Base-by-base conservation (phyloP, 2,888 invertebrate species). In the Catonia carolina region DNA sequence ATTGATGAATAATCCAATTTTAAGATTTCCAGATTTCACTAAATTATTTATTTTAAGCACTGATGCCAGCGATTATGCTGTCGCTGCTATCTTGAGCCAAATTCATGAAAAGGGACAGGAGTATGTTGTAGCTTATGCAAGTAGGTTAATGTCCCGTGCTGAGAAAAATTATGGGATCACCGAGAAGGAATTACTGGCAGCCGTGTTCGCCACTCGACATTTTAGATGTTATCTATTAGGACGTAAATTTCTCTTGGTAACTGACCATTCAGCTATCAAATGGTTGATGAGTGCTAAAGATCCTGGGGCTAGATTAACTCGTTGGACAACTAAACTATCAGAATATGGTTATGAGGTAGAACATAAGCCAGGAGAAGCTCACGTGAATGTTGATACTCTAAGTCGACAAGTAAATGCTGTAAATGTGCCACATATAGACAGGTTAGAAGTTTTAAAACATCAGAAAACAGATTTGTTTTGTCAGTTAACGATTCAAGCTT, bases 101-200 rank as follows among this genome's bases (percentile, higher is more conserved):
- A 12, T 10, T 10, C 31, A 35, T n/a, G 27, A 15, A 10, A 12
- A 33, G 8, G 33, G 62, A 1, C 62, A 67, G 39, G 70, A 72
- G 27, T 56, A 64, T 15, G 69, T 69, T 4, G 64, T 71, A n/a
- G 66, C 67, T 14, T 71, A 67, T 55, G 67, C 68, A 4, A 64
- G 64, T 6, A 55, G 68, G 45, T 64, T 64, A 12, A 48, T 69
- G 22, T 68, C 66, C 53, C 60, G 61, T 51, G 60, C 65, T 1
- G 67, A 70, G 62, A 56, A 45, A 39, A 65, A 64, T 39, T 69
- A 68, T 53, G 55, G 52, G 1, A 64, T 62, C 12, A 67, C 58
- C 6, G 68, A 70, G 62, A 63, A 63, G 47, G 69, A 69, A 62
- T 54, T 68, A 2, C 47, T 69, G 23, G 68, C 67, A 8, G 65